phyloP scores from a whole-genome alignment of 1,140 invertebrate species.

The Caenorhabditis brenneri region DNA sequence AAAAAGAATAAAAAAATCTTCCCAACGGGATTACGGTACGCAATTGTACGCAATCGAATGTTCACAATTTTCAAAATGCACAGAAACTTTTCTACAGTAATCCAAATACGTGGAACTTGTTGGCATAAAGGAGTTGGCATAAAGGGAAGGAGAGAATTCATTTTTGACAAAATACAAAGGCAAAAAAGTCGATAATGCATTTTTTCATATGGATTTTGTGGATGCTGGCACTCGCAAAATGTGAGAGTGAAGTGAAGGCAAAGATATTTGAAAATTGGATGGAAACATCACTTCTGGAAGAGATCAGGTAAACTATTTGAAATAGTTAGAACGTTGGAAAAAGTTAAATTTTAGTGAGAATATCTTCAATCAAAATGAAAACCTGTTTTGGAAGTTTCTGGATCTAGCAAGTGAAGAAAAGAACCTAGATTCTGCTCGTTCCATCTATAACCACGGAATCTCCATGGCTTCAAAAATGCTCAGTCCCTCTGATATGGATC shows the following conservation, averaged over 20 bases:
- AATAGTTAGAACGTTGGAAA: neutral
- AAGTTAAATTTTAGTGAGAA: neutral
- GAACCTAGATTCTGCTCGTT: neutral
- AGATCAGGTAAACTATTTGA: conserved; percentile 19
- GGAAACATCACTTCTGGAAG: neutral
- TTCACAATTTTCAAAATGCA: too few relatives aligned
- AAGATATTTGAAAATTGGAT: neutral
- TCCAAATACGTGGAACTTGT: too few relatives aligned
- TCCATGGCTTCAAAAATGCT: neutral
- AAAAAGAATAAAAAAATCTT: too few relatives aligned
- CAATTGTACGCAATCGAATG: too few relatives aligned
- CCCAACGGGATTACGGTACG: too few relatives aligned
- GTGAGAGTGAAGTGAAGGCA: neutral
- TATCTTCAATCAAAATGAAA: neutral
- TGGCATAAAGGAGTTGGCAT: too few relatives aligned
- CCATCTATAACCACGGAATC: neutral
- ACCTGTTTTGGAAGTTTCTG: neutral
- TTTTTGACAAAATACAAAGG: too few relatives aligned
- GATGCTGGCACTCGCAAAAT: too few relatives aligned
- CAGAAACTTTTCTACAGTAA: too few relatives aligned
- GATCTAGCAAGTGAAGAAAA: neutral
- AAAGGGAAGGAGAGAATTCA: too few relatives aligned
- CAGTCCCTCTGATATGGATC: neutral
- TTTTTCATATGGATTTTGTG: neutral
- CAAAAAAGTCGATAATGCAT: neutral